Base-by-base conservation (phyloP, 2,797 vertebrate species). In the Malacoctenus gilli region DNA sequence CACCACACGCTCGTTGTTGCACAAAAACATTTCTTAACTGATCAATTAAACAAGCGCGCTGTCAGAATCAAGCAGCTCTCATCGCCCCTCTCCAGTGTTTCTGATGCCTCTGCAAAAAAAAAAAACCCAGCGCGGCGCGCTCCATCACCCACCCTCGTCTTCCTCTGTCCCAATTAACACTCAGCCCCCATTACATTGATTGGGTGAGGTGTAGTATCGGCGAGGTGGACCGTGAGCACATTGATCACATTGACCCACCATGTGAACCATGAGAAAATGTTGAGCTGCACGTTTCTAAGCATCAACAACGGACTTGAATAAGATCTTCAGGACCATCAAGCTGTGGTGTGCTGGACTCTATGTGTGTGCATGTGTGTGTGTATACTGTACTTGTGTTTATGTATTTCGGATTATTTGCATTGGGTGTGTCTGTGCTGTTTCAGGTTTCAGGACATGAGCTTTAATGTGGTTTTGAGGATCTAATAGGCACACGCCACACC, bases 241-340 rank as follows among this genome's bases (percentile, higher is more conserved):
- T 91, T 88, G 89, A 91, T 91, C 80, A 82, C 72, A 84, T 86
- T 83, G 87, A 88, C 78, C 83, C 73, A 58, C 42, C 68, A 77
- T 83, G 79, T 81, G 78, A 89, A 80, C 85, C 80, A 89, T 84
- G 82, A 83, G 84, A 88, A 87, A 85, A 76, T 86, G 85, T 86
- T 83, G 82, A 81, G 76, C 72, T 74, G 79, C 69, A 82, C 52
- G 78, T 84, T 83, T 85, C 63, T 75, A 62, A 42, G 37, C 39
- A 63, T 59, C 41, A 62, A 61, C 42, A 52, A 44, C 4, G 1
- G 10, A 37, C 42, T 65, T 31, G 57, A 68, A 62, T n/a, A 75
- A 77, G 63, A 14, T 66, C 52, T 34, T n/a, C 15, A 11, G 68
- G 53, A 54, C 62, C 65, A 43, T 43, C 28, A 62, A 59, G 60